phyloP scores from a whole-genome alignment of 2,113 vertebrate genomes.

The Shinisaurus crocodilurus region DNA sequence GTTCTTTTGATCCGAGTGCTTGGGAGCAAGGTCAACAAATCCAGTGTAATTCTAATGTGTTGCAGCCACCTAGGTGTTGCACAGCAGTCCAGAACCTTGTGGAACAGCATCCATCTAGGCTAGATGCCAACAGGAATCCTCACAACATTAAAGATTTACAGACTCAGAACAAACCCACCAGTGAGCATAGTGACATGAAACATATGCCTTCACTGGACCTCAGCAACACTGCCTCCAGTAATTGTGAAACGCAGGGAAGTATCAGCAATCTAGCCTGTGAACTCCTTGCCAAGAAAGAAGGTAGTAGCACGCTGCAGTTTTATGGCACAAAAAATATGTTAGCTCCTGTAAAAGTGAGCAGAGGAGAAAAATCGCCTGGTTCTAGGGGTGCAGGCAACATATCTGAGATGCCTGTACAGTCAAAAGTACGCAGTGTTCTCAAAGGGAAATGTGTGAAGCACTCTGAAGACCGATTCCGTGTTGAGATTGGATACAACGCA shows the following conservation, averaged over 20 bases:
- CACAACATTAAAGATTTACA: conserved; percentile 2
- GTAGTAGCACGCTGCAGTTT: conserved; percentile 14
- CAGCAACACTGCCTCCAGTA: accelerated
- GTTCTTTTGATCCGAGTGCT: conserved; percentile 4
- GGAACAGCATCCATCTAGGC: conserved; percentile 26
- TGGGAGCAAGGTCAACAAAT: conserved; percentile 36
- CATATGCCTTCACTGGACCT: neutral
- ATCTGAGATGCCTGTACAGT: conserved; percentile 45
- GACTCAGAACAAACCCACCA: conserved; percentile 33
- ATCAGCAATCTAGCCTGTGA: neutral
- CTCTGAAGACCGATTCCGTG: conserved; percentile 84
- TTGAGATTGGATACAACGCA: conserved; percentile 87
- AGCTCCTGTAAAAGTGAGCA: neutral
- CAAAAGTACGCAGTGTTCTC: conserved; percentile 68
- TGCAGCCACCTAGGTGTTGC: conserved; percentile 32
- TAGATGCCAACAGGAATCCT: neutral
- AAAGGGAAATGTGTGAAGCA: conserved; percentile 84
- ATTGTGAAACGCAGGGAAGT: conserved; percentile 30
- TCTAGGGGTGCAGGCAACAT: neutral
- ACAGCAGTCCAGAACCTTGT: conserved; percentile 34
- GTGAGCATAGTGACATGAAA: conserved; percentile 1
- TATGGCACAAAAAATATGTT: neutral
- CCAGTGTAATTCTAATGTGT: conserved; percentile 43
- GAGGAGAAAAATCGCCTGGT: conserved; percentile 24
- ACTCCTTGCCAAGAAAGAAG: neutral